A percentile compares a stretch with the other conserved stretches of the same genome.
Conservation (phyloP, 2,888 invertebrate genomes). For the Polia nebulosa region DNA sequence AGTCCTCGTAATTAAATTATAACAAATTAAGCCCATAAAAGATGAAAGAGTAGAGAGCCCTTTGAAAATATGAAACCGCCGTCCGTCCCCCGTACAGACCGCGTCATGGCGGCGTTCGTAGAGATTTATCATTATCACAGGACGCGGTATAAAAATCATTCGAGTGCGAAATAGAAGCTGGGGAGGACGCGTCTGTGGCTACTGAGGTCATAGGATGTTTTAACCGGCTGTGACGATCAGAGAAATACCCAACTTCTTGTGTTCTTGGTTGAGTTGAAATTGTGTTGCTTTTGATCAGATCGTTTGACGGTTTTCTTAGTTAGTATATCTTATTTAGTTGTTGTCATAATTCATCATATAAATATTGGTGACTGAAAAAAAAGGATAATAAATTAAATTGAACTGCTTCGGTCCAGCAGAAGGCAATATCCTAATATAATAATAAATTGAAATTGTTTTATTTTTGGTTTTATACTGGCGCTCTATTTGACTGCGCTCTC, state of each 20-base stretch:
- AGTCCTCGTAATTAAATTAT: constrained; percentile 29
- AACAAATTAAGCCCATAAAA: constrained; percentile 30
- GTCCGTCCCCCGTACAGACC: constrained; percentile 17
- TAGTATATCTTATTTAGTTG: too few species aligned
- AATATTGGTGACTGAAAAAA: too few species aligned
- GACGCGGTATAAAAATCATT: constrained; percentile 69
- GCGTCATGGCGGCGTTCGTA: constrained; percentile 36
- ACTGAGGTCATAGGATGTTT: constrained; percentile 36
- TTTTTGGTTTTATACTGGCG: too few species aligned
- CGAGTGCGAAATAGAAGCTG: constrained; percentile 69
- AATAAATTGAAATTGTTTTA: too few species aligned
- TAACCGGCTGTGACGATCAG: constrained; percentile 10
- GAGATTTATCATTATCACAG: constrained; percentile 70
- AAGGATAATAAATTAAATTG: too few species aligned
- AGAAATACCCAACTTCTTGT: too few species aligned
- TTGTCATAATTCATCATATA: too few species aligned
- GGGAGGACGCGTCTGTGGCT: constrained; percentile 52
- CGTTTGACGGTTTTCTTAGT: too few species aligned
- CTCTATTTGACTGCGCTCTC: too few species aligned
- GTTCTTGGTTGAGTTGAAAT: background rate
- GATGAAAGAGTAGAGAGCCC: constrained; percentile 31
- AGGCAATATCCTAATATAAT: too few species aligned
- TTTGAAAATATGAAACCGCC: constrained; percentile 52
- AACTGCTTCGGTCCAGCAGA: too few species aligned
- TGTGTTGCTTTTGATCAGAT: background rate